These are phyloP conservation scores for Hystrix cristata DNA, from an alignment of 2,113 vertebrate genomes.

Conservation along the genomic window DNA sequence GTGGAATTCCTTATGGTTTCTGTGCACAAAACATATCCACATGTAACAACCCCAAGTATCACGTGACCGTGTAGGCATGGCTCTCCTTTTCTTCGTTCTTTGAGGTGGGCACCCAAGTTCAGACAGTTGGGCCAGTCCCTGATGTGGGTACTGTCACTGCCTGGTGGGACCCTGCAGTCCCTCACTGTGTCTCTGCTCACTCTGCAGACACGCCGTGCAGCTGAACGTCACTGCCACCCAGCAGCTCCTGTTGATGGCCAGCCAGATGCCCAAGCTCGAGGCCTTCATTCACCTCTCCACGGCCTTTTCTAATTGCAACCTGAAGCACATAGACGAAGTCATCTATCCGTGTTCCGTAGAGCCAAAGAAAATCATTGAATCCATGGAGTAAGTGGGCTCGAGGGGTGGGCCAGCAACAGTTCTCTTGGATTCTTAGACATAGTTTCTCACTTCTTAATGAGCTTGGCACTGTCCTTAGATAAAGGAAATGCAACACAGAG, in stretches of 20 bases:
- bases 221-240: conserved; percentile 95
- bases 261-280: conserved; percentile 94
- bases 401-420: too few relatives aligned
- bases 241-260: conserved; percentile 94
- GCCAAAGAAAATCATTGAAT: conserved; percentile 95
- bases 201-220: conserved; percentile 91
- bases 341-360: conserved; percentile 96
- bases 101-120: not conserved
- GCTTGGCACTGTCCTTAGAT: not conserved
- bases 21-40: not conserved
- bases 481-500: not conserved
- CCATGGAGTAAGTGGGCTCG: conserved; percentile 93
- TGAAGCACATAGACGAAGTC: conserved; percentile 95
- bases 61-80: rapidly evolving
- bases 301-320: conserved; percentile 96
- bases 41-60: too few relatives aligned
- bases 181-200: not conserved
- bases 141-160: not conserved
- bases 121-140: not conserved
- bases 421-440: not conserved
- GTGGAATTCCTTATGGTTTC: not conserved
- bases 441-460: not conserved
- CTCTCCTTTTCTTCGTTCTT: not conserved
- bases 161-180: not conserved
- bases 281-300: conserved; percentile 98